Conservation (phyloP, 2,797 vertebrate genomes). For the Todus mexicanus region DNA sequence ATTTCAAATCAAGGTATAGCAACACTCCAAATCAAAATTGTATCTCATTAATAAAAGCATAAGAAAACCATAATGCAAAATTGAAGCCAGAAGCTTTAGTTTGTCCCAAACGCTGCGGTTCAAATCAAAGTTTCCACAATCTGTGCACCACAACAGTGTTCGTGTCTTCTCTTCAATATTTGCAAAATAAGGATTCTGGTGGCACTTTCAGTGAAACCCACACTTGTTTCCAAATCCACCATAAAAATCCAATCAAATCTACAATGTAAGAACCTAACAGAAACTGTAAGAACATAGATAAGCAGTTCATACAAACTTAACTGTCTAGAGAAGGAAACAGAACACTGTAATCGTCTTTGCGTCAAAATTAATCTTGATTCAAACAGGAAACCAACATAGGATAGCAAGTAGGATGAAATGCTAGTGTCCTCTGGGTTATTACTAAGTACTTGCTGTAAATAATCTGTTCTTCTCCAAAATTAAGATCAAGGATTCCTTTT, state of each 20-base stretch:
- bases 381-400: background rate
- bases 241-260: background rate
- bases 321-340: background rate
- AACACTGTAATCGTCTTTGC: background rate
- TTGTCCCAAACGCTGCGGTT: background rate
- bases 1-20: background rate
- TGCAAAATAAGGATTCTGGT: background rate
- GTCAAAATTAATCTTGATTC: constrained; percentile 39
- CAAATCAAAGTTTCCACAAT: background rate
- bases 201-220: background rate
- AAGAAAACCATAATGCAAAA: background rate
- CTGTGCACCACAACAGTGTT: background rate
- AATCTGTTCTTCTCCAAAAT: constrained; percentile 33
- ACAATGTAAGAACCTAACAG: background rate
- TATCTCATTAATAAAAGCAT: background rate
- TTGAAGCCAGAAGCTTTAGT: background rate
- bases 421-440: background rate
- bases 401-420: background rate
- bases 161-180: background rate
- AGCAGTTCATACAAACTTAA: background rate
- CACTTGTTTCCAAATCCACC: background rate
- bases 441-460: constrained; percentile 23
- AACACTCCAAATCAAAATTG: background rate
- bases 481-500: constrained; percentile 49
- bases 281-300: background rate